Percentiles rank a stretch among this genome's conserved stretches.
These are phyloP conservation scores for Callyntrura guangdongensis DNA, from an alignment of 2,888 invertebrate species.

Conservation along the genomic window DNA sequence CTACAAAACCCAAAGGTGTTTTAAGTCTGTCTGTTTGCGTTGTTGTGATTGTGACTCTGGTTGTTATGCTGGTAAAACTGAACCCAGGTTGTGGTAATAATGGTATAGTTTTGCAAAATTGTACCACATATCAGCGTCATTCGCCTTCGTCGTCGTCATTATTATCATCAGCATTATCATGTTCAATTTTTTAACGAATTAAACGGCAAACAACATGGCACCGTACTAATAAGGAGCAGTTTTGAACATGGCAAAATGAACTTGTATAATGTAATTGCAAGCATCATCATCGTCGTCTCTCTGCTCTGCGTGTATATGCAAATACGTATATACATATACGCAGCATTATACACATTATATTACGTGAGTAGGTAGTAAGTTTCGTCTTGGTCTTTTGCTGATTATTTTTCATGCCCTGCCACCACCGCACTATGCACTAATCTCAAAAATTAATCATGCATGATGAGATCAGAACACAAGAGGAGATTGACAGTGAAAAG, in stretches of 20 bases:
- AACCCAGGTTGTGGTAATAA: constrained; percentile 42
- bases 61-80: constrained; percentile 1
- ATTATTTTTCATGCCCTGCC: constrained; percentile 62
- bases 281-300: constrained; percentile 2
- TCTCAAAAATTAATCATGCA: constrained; percentile 82
- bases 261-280: constrained; percentile 69
- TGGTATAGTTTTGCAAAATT: constrained; percentile 57
- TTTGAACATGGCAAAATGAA: constrained; percentile 58
- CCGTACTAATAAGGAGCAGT: constrained; percentile 74
- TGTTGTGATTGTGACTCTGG: not conserved
- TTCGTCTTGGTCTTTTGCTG: not conserved
- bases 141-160: constrained; percentile 37
- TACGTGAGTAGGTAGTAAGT: constrained; percentile 65
- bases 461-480: constrained; percentile 79
- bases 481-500: constrained; percentile 76
- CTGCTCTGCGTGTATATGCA: not conserved
- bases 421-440: constrained; percentile 63
- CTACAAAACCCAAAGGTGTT: constrained; percentile 50
- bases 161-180: constrained; percentile 35
- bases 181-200: constrained; percentile 61
- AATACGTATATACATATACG: no score
- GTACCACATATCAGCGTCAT: constrained; percentile 21
- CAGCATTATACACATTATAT: constrained; percentile 43
- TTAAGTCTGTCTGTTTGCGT: constrained; percentile 2
- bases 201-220: constrained; percentile 69